Evolutionary conservation across 2,113 vertebrate genomes (phyloP), one percentile per base, ranked within the genome.

Genomic region (Nesogale talazaci): DNA sequence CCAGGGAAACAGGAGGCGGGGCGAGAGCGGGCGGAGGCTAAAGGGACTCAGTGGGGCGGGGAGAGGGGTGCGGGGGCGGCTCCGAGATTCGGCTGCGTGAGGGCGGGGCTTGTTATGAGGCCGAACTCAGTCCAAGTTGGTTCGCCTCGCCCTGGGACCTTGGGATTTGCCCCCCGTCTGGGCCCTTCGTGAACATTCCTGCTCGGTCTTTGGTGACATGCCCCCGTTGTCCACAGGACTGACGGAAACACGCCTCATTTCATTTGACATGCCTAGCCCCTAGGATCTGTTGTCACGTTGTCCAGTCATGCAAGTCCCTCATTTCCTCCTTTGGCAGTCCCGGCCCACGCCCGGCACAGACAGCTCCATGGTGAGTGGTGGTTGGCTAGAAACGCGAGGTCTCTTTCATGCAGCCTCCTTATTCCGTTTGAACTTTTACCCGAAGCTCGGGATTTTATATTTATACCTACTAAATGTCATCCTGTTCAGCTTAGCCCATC

Each of bases 1-100:
- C 97, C 97, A 92, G 94, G 94, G 97, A 78, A 89, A 98, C 97
- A 3, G 72, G 2, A 56, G 36, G 3, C 2, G 4, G 6, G 2
- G 1, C 1, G 4, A 67, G 57, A 94, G 92, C 59, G 94, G 80
- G 46, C 42, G 36, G 72, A 83, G 70, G 65, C 65, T 52, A 65
- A 75, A 56, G 3, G 36, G 72, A 8, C n/a, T 81, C 38, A 6
- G 46, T n/a, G n/a, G n/a, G n/a, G n/a, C n/a, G n/a, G n/a, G n/a
- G n/a, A n/a, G n/a, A n/a, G n/a, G n/a, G n/a, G n/a, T n/a, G 88
- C 93, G 92, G 95, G 95, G 34, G 42, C 34, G 63, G 29, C 57
- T 40, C 36, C 42, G 14, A 42, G 57, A n/a, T 11, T 17, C 56
- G 2, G 31, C 0, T 27, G 15, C 0, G 2, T 10, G 29, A 90